phyloP scores from a whole-genome alignment of 2,797 vertebrate genomes.

The Poecilia velifera region DNA sequence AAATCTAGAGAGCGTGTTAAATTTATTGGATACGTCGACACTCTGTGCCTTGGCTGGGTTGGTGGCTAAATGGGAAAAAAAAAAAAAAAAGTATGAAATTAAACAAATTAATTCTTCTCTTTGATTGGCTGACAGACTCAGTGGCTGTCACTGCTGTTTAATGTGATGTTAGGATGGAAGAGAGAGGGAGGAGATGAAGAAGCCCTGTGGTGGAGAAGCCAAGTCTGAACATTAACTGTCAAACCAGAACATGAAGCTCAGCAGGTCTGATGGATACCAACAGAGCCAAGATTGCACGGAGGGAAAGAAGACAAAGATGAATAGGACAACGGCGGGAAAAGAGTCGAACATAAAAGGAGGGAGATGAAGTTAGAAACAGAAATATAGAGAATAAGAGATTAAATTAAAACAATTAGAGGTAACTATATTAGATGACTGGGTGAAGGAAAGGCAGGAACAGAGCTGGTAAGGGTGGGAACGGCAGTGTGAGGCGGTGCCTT shows the following conservation, averaged over 20 bases:
- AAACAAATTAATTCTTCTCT: constrained; percentile 80
- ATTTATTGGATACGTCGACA: constrained; percentile 74
- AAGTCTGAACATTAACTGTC: constrained; percentile 64
- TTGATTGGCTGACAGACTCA: constrained; percentile 62
- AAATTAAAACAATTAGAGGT: constrained; percentile 13
- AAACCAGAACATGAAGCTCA: constrained; percentile 52
- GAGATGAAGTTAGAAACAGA: constrained; percentile 18
- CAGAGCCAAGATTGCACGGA: constrained; percentile 27
- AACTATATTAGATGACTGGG: constrained; percentile 12
- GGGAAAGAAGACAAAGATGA: constrained; percentile 18
- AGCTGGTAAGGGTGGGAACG: not conserved
- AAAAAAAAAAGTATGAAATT: constrained; percentile 77
- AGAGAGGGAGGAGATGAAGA: constrained; percentile 24
- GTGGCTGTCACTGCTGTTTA: constrained; percentile 65
- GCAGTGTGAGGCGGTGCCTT: not conserved
- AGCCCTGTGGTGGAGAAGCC: constrained; percentile 49
- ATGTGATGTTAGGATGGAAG: constrained; percentile 41
- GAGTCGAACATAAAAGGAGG: constrained; percentile 24
- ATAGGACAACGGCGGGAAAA: constrained; percentile 18
- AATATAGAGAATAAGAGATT: constrained; percentile 6
- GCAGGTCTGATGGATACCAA: constrained; percentile 53
- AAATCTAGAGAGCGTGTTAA: constrained; percentile 57
- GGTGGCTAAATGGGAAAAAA: constrained; percentile 67
- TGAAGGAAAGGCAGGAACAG: constrained; percentile 8
- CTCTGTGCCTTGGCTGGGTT: constrained; percentile 33